phyloP scores from a whole-genome alignment of 2,888 invertebrate genomes.

The Noctua fimbriata region DNA sequence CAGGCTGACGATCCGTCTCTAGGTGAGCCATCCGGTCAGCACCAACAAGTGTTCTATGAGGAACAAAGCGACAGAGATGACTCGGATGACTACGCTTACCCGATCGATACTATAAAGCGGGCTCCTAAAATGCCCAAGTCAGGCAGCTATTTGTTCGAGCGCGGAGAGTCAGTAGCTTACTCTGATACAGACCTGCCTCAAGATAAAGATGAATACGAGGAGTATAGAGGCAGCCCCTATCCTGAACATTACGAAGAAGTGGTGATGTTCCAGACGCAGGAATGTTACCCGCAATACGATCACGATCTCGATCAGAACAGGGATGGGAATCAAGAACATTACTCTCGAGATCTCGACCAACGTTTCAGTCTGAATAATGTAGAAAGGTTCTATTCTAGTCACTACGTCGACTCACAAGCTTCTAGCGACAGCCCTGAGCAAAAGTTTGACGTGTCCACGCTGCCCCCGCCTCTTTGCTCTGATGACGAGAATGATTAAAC shows the following conservation, averaged over 20 bases:
- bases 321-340: slow-evolving; percentile 76
- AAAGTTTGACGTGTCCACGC: slow-evolving; percentile 93
- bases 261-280: slow-evolving; percentile 87
- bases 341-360: slow-evolving; percentile 85
- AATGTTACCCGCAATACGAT: slow-evolving; percentile 87
- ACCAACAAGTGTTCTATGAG: slow-evolving; percentile 82
- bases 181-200: slow-evolving; percentile 86
- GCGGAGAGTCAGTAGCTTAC: slow-evolving; percentile 85
- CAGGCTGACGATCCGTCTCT: slow-evolving; percentile 81
- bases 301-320: slow-evolving; percentile 76
- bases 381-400: slow-evolving; percentile 87
- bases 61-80: slow-evolving; percentile 88
- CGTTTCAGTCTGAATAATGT: slow-evolving; percentile 88
- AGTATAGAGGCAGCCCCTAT: slow-evolving; percentile 86
- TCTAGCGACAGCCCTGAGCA: slow-evolving; percentile 93
- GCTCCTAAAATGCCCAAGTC: slow-evolving; percentile 87
- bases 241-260: slow-evolving; percentile 87
- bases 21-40: slow-evolving; percentile 83
- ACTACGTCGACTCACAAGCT: slow-evolving; percentile 91
- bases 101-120: slow-evolving; percentile 88
- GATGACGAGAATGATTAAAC: slow-evolving; percentile 92
- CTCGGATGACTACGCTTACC: slow-evolving; percentile 88
- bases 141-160: slow-evolving; percentile 84
- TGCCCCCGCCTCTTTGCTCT: slow-evolving; percentile 94
- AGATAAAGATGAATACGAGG: slow-evolving; percentile 86